phyloP scores from a whole-genome alignment of 2,797 vertebrate species.

The Gallinago solitaria region DNA sequence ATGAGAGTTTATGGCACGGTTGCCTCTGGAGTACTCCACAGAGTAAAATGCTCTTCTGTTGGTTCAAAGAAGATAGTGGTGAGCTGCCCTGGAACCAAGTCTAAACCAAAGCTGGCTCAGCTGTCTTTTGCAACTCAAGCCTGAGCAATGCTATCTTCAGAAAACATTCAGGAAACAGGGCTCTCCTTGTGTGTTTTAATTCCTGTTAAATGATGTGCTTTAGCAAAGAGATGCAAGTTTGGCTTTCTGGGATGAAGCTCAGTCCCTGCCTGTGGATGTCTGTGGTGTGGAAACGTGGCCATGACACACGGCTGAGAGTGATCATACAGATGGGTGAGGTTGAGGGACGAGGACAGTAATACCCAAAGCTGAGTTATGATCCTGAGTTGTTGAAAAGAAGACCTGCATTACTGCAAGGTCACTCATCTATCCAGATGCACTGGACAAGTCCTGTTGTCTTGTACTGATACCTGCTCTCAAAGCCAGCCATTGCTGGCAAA shows the following conservation, averaged over 20 bases:
- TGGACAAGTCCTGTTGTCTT: not conserved
- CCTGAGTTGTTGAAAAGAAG: not conserved
- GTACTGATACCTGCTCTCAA: not conserved
- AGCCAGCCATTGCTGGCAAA: not conserved
- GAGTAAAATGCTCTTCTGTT: constrained; percentile 34
- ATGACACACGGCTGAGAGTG: not conserved
- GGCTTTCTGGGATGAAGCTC: not conserved
- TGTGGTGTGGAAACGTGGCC: not conserved
- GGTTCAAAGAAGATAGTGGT: not conserved
- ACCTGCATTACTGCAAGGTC: not conserved
- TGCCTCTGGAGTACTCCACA: not conserved
- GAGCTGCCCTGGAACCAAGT: not conserved
- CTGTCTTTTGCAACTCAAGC: not conserved
- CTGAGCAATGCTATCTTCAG: not conserved
- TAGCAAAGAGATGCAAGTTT: accelerated
- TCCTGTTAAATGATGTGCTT: not conserved
- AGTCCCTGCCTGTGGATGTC: not conserved
- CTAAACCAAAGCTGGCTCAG: not conserved
- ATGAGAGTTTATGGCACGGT: constrained; percentile 27
- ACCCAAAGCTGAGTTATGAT: not conserved
- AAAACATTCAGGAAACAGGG: constrained; percentile 21
- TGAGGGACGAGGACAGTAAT: not conserved
- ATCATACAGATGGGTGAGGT: accelerated
- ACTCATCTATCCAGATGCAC: not conserved
- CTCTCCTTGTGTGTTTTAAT: constrained; percentile 3